Base-by-base conservation (phyloP, 2,888 invertebrate species). In the Schizotus pectinicornis region DNA sequence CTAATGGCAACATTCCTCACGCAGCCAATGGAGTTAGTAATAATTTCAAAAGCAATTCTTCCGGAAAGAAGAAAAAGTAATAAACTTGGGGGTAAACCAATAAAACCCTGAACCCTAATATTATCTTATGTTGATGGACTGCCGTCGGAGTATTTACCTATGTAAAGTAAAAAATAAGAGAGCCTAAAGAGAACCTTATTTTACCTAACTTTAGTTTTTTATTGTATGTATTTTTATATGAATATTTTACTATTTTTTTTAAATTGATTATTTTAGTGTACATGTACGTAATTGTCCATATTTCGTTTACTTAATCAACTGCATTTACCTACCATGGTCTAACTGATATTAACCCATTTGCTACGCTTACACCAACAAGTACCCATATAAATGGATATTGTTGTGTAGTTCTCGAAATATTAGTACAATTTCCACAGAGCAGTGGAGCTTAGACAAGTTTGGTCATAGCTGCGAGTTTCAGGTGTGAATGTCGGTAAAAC, bases 1-100 rank as follows among this genome's bases (percentile, higher is more conserved):
- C 78, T 11, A 79, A 79, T 60, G 79, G 79, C 39, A 73, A 71
- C 54, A 67, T 78, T 34, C 77, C 79, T 6, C 76, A 77, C 57
- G 72, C 70, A 22, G 62, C 70, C 11, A 70, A 69, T 56, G 69
- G 64, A 43, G 52, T 67, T 30, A 69, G 61, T 42, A 67, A 68
- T 59, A 71, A 68, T 49, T 38, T 58, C 31, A 68, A 65, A 48
- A 62, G 54, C 45, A 70, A 70, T 58, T 61, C 68, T 39, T 64
- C 68, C 12, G 67, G 71, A 14, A 76, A 71, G 60, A 75, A 74
- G 65, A 75, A 75, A 65, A 74, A 74, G 58, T 73, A 73, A 66
- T 64, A 22, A 22, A 22, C 22, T 51, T 47, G 36, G 45, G 37
- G 3, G 9, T 30, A 37, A 39, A 51, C 22, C 22, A 51, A 42